Percentiles rank a stretch among this genome's conserved stretches.
These are phyloP conservation scores for Caenorhabditis plicata DNA, from an alignment of 2,888 invertebrate species.

Conservation along the genomic window DNA sequence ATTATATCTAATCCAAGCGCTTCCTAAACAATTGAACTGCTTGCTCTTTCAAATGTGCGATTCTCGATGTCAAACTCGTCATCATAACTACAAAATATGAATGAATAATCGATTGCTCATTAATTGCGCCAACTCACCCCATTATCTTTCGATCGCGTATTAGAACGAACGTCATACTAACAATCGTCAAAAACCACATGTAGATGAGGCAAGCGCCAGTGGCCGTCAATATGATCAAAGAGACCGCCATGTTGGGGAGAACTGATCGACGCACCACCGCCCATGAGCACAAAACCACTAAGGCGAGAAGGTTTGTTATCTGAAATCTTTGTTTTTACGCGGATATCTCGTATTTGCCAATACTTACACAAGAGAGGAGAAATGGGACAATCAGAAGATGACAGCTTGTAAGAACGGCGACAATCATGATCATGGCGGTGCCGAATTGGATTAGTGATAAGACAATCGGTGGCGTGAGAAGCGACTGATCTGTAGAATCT, in stretches of 20 bases:
- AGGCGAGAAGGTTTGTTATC: constrained; percentile 14
- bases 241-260: constrained; percentile 18
- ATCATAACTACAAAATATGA: constrained; percentile 32
- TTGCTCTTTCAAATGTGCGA: constrained; percentile 30
- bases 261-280: constrained; percentile 18
- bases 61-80: constrained; percentile 31
- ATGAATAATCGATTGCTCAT: background rate
- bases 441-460: constrained; percentile 34
- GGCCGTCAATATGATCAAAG: constrained; percentile 33
- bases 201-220: constrained; percentile 30
- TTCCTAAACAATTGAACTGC: constrained; percentile 34
- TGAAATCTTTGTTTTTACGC: constrained; percentile 2
- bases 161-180: constrained; percentile 49
- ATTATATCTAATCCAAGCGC: too few relatives aligned
- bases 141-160: constrained; percentile 48
- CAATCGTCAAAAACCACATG: constrained; percentile 49
- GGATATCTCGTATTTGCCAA: background rate
- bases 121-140: constrained; percentile 13
- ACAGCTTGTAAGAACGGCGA: constrained; percentile 46
- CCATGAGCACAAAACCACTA: constrained; percentile 24
- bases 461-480: constrained; percentile 31
- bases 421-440: constrained; percentile 44
- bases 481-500: constrained; percentile 23
- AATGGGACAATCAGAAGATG: constrained; percentile 50
- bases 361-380: constrained; percentile 30